These are phyloP conservation scores for Rhadina sibilatrix DNA, from an alignment of 2,113 vertebrate genomes.

Conservation along the genomic window DNA sequence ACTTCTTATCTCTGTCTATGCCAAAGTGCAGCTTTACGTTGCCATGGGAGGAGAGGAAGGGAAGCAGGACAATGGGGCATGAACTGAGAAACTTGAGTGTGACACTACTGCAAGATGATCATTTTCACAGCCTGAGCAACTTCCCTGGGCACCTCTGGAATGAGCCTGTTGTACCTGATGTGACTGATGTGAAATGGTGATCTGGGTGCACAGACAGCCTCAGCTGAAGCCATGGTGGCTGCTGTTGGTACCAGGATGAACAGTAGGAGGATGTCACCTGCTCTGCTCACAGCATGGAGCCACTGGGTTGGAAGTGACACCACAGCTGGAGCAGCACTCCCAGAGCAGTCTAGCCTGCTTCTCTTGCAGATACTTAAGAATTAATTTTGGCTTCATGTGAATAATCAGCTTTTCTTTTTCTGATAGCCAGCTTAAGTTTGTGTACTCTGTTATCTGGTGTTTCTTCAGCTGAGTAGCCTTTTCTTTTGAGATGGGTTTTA, in stretches of 20 bases:
- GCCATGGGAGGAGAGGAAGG: not conserved
- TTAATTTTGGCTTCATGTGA: not conserved
- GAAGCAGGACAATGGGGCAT: not conserved
- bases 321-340: not conserved
- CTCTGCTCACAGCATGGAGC: not conserved
- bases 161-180: not conserved
- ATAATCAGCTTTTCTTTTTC: not conserved
- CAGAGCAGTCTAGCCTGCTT: not conserved
- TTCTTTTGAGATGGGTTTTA: not conserved
- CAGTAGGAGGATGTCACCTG: not conserved
- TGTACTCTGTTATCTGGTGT: not conserved
- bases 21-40: not conserved
- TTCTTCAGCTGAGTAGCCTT: not conserved
- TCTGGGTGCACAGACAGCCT: not conserved
- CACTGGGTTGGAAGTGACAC: not conserved
- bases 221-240: fast-evolving
- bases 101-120: not conserved
- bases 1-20: not conserved
- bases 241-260: fast-evolving
- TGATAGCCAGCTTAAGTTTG: not conserved
- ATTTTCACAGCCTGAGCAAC: not conserved
- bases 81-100: not conserved
- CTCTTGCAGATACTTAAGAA: not conserved
- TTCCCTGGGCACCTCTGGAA: not conserved
- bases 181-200: fast-evolving